These are phyloP conservation scores for Lacerta agilis DNA, from an alignment of 2,797 vertebrate genomes.

Conservation along the genomic window DNA sequence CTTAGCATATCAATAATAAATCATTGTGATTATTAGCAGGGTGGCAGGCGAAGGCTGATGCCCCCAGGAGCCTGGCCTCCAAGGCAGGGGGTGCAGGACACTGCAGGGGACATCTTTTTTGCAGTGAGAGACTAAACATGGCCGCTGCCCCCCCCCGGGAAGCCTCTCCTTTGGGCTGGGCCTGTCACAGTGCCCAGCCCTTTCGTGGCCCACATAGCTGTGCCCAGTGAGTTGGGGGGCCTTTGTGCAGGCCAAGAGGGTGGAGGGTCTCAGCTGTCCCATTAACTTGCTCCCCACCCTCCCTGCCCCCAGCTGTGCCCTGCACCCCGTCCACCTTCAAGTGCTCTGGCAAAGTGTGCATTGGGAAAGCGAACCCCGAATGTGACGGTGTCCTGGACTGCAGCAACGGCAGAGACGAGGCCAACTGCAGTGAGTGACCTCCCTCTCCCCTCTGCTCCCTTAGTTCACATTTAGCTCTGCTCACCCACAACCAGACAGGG, in stretches of 20 bases:
- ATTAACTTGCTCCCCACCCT: slow-evolving; percentile 42
- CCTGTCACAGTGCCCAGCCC: neutral
- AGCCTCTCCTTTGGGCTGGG: neutral
- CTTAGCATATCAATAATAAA: too few species aligned
- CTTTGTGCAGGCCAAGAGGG: neutral
- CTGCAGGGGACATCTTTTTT: too few species aligned
- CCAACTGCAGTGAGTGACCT: slow-evolving; percentile 81
- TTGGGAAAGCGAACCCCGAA: slow-evolving; percentile 88
- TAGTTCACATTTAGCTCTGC: neutral
- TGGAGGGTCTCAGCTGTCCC: neutral
- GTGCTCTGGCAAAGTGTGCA: slow-evolving; percentile 84
- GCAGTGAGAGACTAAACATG: too few species aligned
- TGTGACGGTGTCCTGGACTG: slow-evolving; percentile 88
- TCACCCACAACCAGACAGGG: neutral
- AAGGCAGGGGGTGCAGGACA: too few species aligned
- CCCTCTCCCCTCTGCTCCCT: too few species aligned
- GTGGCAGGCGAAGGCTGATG: too few species aligned
- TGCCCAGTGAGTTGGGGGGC: neutral
- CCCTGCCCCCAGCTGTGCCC: slow-evolving; percentile 64
- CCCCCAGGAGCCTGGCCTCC: too few species aligned
- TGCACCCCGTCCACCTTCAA: slow-evolving; percentile 84
- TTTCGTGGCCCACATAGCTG: neutral
- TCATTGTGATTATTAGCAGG: too few species aligned
- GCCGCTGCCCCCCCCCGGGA: neutral
- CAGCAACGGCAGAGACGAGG: slow-evolving; percentile 83